Conservation (phyloP, 2,888 invertebrate genomes). For the Andrena flavipes region DNA sequence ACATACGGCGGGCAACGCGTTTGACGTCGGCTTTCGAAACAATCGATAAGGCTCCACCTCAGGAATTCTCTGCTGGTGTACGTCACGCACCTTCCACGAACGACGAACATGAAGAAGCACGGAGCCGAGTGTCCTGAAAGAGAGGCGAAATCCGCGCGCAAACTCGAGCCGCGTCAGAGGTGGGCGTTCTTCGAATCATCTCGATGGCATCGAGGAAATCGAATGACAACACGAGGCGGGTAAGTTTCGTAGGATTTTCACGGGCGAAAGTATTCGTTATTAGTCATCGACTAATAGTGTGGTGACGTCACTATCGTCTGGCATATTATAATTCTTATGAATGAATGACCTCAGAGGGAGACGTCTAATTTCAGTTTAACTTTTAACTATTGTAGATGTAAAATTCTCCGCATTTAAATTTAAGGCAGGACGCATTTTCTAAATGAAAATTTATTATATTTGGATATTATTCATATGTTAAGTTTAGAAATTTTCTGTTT, state of each 20-base stretch:
- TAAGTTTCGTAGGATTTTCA: neutral
- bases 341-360: no score
- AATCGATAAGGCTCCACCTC: conserved; percentile 67
- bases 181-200: conserved; percentile 22
- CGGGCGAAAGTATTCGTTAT: neutral
- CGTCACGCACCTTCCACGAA: conserved; percentile 72
- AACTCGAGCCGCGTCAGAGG: conserved; percentile 3
- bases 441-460: no score
- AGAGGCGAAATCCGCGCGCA: conserved; percentile 58
- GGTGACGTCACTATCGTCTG: no score
- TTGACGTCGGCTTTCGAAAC: conserved; percentile 60
- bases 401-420: no score
- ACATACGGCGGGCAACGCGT: conserved; percentile 16
- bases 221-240: neutral
- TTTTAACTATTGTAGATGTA: no score
- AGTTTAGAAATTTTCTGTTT: no score
- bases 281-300: neutral
- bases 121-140: conserved; percentile 30
- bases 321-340: no score
- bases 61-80: conserved; percentile 65
- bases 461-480: no score
- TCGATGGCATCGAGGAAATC: conserved; percentile 45
- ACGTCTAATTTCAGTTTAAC: no score
- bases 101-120: conserved; percentile 56
- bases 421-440: no score